Evolutionary conservation across 23 tunicate genomes (phyloP), one percentile per base, ranked within the genome.

Genomic region (Aplidium turbinatum): DNA sequence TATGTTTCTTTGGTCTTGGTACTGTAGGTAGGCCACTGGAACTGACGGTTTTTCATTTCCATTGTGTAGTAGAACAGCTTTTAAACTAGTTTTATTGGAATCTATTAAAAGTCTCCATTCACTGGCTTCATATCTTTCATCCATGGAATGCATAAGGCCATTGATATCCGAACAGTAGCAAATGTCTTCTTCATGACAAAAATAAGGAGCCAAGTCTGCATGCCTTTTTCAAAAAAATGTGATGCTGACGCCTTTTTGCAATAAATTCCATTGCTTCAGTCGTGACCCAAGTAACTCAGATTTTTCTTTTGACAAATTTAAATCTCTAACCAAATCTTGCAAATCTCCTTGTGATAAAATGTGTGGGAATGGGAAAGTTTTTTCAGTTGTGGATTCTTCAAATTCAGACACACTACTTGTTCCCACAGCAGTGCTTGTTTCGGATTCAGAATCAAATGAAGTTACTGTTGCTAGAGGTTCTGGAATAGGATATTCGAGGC

Each of bases 71-170:
- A n/a, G n/a, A n/a, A n/a, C n/a, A n/a, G n/a, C n/a, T n/a, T n/a
- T n/a, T n/a, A n/a, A n/a, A n/a, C n/a, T n/a, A n/a, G n/a, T n/a
- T n/a, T n/a, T n/a, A 25, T 45, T 71, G 30, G 77, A 71, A 51
- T 71, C 63, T 0, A 71, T 71, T 35, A 71, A 71, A 18, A 71
- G 62, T 52, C 77, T 71, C 77, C 39, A 71, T 50, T 42, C 63
- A 29, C 9, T 24, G 21, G 36, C 24, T 28, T 48, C 51, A 26
- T 71, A 1, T 71, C 51, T 20, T 9, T 71, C 39, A 33, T 38
- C 77, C 24, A 71, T 28, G 31, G 16, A 13, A 39, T 68, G 21
- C 75, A 63, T 63, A 0, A 63, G 22, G 21, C 57, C 57, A 40
- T 40, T 19, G 19, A 1, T 31, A 68, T 68, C 57, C 0, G 0